Conservation (phyloP, 1,140 invertebrate species). For the Neuroterus valhalla region DNA sequence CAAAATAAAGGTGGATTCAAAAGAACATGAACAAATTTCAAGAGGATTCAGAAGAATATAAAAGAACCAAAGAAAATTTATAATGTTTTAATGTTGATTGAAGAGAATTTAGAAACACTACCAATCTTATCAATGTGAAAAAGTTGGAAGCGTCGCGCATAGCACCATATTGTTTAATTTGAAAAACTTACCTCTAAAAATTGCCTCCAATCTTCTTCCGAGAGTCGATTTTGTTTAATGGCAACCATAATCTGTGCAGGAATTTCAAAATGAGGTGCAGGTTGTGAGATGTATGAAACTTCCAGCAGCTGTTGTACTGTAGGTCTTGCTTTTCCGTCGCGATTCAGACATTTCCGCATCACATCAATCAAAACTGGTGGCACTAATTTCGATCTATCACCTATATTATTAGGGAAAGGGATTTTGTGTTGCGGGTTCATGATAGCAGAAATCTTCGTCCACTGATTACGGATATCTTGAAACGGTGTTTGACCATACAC, state of each 20-base stretch:
- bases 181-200: slow-evolving; percentile 59
- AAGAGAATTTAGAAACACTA: background rate
- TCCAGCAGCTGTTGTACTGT: slow-evolving; percentile 83
- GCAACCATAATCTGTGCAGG: slow-evolving; percentile 60
- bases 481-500: slow-evolving; percentile 95
- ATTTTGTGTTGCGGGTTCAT: slow-evolving; percentile 85
- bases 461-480: slow-evolving; percentile 85
- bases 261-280: slow-evolving; percentile 43
- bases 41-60: background rate
- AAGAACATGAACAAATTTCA: background rate
- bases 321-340: slow-evolving; percentile 82
- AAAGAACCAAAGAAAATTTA: too few species aligned
- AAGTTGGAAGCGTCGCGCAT: too few species aligned
- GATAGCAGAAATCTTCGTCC: slow-evolving; percentile 89
- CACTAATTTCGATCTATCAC: slow-evolving; percentile 61
- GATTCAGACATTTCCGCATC: slow-evolving; percentile 81
- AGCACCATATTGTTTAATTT: background rate
- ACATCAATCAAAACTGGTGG: slow-evolving; percentile 77
- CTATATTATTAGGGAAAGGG: slow-evolving; percentile 79
- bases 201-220: slow-evolving; percentile 66
- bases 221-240: slow-evolving; percentile 59
- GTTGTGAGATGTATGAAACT: slow-evolving; percentile 77
- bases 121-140: too few species aligned
- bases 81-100: too few species aligned
- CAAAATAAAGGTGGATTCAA: background rate